These are phyloP conservation scores for Trichopoda pennipes DNA, from an alignment of 2,888 invertebrate genomes.

Conservation along the genomic window DNA sequence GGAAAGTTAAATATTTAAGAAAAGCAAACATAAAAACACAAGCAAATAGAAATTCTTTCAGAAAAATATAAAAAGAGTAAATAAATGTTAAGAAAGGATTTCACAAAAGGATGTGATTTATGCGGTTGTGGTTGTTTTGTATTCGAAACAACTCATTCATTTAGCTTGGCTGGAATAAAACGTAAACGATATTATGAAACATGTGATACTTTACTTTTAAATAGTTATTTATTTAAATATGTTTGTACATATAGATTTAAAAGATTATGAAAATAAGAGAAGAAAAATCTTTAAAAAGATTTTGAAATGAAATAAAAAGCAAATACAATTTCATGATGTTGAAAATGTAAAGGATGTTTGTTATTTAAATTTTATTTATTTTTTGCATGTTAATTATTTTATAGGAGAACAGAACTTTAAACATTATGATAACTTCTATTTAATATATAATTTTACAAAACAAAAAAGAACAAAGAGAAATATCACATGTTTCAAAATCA, in stretches of 20 bases:
- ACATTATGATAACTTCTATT: neutral
- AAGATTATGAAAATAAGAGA: constrained; percentile 12
- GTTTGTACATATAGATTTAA: neutral
- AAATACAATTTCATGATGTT: constrained; percentile 1
- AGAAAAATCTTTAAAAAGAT: neutral
- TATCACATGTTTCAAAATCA: constrained; percentile 27
- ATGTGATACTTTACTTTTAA: constrained; percentile 5
- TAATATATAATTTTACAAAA: neutral
- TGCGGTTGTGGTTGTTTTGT: constrained; percentile 51
- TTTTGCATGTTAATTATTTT: constrained; percentile 62
- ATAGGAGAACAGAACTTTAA: neutral
- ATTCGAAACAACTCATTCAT: constrained; percentile 19
- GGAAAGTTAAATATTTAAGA: constrained; percentile 66
- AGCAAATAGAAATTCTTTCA: constrained; percentile 14
- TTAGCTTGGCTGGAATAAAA: constrained; percentile 2
- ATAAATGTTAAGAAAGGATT: constrained; percentile 61
- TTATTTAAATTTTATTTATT: constrained; percentile 62
- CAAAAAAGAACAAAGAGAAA: neutral
- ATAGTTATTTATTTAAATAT: constrained; percentile 21
- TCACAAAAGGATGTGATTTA: constrained; percentile 68
- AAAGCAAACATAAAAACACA: constrained; percentile 22
- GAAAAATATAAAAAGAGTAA: constrained; percentile 37
- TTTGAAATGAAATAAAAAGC: constrained; percentile 12
- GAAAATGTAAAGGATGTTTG: constrained; percentile 55
- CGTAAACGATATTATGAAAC: neutral